phyloP scores from a whole-genome alignment of 1,140 invertebrate species.

The Pantala flavescens region DNA sequence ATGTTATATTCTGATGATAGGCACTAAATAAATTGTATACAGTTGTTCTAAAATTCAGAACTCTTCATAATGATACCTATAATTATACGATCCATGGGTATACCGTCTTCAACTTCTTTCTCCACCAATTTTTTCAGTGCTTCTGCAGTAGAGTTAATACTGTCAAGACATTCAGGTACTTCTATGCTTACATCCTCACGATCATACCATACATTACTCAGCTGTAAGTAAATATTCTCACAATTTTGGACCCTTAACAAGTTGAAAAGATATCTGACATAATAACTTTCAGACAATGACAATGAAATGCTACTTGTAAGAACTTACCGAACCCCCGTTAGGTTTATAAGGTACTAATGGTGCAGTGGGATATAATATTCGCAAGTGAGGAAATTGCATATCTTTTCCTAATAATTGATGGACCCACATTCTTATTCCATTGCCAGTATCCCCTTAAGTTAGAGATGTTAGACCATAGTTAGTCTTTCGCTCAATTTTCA shows the following conservation, averaged over 20 bases:
- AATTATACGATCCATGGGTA: slow-evolving; percentile 52
- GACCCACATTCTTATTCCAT: slow-evolving; percentile 51
- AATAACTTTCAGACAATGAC: neutral
- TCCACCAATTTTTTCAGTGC: slow-evolving; percentile 48
- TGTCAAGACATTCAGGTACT: slow-evolving; percentile 47
- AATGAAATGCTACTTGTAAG: slow-evolving; percentile 16
- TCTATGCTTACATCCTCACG: slow-evolving; percentile 44
- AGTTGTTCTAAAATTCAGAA: too few species aligned
- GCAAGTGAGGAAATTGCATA: slow-evolving; percentile 54
- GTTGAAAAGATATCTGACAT: slow-evolving; percentile 6
- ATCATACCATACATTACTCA: slow-evolving; percentile 60
- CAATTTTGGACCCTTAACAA: slow-evolving; percentile 11
- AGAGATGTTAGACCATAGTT: neutral
- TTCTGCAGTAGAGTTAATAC: slow-evolving; percentile 44
- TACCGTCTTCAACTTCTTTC: slow-evolving; percentile 48
- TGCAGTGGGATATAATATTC: slow-evolving; percentile 58
- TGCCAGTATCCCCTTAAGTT: slow-evolving; percentile 46
- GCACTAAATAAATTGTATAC: too few species aligned
- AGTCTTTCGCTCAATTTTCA: slow-evolving; percentile 16
- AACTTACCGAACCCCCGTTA: slow-evolving; percentile 43
- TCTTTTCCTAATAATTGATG: slow-evolving; percentile 44
- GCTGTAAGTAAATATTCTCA: slow-evolving; percentile 29
- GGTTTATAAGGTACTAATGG: slow-evolving; percentile 55
- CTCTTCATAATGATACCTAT: slow-evolving; percentile 37
- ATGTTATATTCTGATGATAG: too few species aligned